Evolutionary conservation across 2,113 vertebrate species (phyloP), one percentile per base, ranked within the genome.

Genomic region (Struthio camelus): DNA sequence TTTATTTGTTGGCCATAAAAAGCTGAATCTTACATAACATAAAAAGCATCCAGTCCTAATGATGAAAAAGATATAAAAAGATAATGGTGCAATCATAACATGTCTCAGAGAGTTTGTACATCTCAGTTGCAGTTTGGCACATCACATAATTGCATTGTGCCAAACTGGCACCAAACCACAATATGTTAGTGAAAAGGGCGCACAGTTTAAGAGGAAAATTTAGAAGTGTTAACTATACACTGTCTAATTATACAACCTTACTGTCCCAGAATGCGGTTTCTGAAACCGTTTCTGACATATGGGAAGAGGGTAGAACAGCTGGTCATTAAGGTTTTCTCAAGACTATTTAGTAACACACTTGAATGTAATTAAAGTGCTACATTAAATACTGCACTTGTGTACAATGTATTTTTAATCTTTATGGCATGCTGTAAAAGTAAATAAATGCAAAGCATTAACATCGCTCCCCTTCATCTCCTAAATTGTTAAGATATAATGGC

Each of bases 251-350:
- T 96, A 97, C 97, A 98, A 98, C 97, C 97, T 98, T 97, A 92
- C 97, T 97, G 97, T 98, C 98, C 97, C 97, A 98, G 98, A 98
- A 98, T 98, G 98, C 82, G 97, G 96, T 98, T 98, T 97, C 97
- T 95, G 97, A 98, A 98, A 98, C 97, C 97, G 83, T 98, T 97
- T 97, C 97, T 98, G 98, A 98, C 98, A 98, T 98, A 98, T 98
- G 98, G 98, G 98, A 95, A 98, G 97, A 98, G 98, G 98, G 96
- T 97, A 96, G 97, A 98, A 98, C 98, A 98, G 98, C 98, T 98
- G 98, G 98, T 98, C 98, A 98, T 98, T 98, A 98, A 98, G 97
- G 98, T 98, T 98, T 98, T 93, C 98, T 98, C 98, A 98, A 98
- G 98, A 98, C 97, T 98, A 98, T 98, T 98, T 98, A 98, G 97